phyloP scores from a whole-genome alignment of 2,113 vertebrate species.

The Microtus montanus region DNA sequence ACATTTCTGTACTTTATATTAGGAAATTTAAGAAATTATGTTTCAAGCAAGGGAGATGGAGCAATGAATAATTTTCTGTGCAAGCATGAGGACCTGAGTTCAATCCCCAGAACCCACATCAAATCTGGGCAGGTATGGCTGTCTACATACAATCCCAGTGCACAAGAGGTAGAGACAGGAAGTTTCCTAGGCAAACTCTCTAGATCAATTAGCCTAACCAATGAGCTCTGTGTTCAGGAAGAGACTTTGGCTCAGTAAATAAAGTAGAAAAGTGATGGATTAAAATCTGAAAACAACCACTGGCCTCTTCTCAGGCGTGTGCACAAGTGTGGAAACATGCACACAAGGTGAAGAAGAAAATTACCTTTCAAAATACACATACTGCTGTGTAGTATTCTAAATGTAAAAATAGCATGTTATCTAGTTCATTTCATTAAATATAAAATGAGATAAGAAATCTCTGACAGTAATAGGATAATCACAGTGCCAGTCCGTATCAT shows the following conservation, averaged over 20 bases:
- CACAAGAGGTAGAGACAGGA: neutral
- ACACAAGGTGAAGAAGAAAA: neutral
- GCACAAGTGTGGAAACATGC: neutral
- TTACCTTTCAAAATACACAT: conserved; percentile 13
- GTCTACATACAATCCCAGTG: neutral
- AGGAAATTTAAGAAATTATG: neutral
- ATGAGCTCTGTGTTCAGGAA: too few species aligned
- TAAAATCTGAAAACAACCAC: neutral
- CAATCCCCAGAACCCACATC: neutral
- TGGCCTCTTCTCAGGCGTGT: neutral
- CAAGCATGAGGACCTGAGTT: neutral
- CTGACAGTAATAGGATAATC: neutral
- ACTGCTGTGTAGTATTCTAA: neutral
- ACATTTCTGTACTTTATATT: neutral
- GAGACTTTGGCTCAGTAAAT: too few species aligned
- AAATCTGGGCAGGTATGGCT: neutral
- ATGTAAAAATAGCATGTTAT: neutral
- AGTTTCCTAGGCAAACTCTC: neutral
- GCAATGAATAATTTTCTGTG: too few species aligned
- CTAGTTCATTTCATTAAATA: neutral
- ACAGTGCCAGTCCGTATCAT: neutral
- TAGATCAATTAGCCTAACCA: neutral
- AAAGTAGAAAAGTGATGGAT: too few species aligned
- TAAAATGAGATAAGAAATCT: conserved; percentile 5
- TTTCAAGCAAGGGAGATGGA: neutral